phyloP scores from a whole-genome alignment of 2,888 invertebrate genomes.

The Leucania comma region DNA sequence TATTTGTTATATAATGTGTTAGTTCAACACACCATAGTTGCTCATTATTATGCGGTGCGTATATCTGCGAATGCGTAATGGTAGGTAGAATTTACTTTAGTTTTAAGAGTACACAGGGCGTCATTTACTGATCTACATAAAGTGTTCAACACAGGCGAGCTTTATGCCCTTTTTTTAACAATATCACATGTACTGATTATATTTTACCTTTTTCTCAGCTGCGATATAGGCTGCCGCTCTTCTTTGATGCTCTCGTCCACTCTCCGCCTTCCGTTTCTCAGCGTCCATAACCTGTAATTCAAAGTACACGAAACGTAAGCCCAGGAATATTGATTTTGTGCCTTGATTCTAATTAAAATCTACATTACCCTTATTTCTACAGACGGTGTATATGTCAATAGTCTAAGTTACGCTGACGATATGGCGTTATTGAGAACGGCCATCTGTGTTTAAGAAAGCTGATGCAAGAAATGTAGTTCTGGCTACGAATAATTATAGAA shows the following conservation, averaged over 20 bases:
- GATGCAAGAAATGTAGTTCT: too few species aligned
- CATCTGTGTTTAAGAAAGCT: too few species aligned
- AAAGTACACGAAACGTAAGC: neutral
- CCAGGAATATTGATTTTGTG: neutral
- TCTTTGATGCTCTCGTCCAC: slow-evolving; percentile 96
- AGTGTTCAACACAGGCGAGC: neutral
- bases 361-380: too few species aligned
- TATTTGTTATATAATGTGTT: slow-evolving; percentile 21
- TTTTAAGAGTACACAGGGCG: slow-evolving; percentile 16
- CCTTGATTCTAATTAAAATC: neutral
- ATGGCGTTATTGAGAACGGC: too few species aligned
- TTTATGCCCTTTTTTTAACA: neutral
- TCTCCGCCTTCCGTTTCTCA: slow-evolving; percentile 96
- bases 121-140: slow-evolving; percentile 16
- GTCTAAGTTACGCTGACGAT: too few species aligned
- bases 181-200: neutral
- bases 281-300: slow-evolving; percentile 96
- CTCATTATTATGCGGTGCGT: slow-evolving; percentile 21
- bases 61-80: slow-evolving; percentile 21
- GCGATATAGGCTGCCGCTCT: slow-evolving; percentile 95
- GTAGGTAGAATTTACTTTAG: slow-evolving; percentile 18
- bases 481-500: too few species aligned
- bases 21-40: neutral
- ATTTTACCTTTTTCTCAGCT: slow-evolving; percentile 93
- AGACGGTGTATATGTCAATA: too few species aligned